phyloP scores from a whole-genome alignment of 2,888 invertebrate genomes.

The Physocephala rufipes region DNA sequence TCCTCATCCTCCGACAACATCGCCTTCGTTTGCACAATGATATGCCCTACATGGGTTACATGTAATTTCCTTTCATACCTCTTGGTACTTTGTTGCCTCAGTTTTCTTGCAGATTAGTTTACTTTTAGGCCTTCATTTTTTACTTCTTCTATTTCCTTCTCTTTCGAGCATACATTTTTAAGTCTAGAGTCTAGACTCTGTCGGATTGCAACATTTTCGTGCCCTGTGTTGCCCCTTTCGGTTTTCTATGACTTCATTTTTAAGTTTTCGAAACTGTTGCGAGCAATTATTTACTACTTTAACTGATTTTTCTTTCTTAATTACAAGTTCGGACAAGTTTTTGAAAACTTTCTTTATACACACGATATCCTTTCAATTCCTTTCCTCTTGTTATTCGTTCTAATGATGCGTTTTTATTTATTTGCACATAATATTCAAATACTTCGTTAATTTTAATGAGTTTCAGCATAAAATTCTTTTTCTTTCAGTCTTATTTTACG shows the following conservation, averaged over 20 bases:
- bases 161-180: too few relatives aligned
- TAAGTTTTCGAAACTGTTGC: background rate
- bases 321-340: constrained; percentile 28
- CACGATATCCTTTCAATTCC: constrained; percentile 6
- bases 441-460: constrained; percentile 32
- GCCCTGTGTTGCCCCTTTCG: background rate
- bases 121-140: too few relatives aligned
- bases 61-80: too few relatives aligned
- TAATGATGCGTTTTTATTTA: constrained; percentile 21
- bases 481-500: constrained; percentile 34
- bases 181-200: background rate
- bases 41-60: too few relatives aligned
- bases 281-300: constrained; percentile 30
- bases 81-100: too few relatives aligned
- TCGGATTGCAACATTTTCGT: constrained; percentile 15
- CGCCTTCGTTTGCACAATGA: too few relatives aligned
- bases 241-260: background rate
- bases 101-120: too few relatives aligned
- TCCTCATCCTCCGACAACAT: too few relatives aligned
- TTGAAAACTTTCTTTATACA: background rate
- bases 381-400: background rate
- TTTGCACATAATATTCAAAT: constrained; percentile 41
- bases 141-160: too few relatives aligned
- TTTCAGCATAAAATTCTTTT: constrained; percentile 14
- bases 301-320: constrained; percentile 16